Conservation (phyloP, 2,888 invertebrate genomes). For the Philereme vetulata region DNA sequence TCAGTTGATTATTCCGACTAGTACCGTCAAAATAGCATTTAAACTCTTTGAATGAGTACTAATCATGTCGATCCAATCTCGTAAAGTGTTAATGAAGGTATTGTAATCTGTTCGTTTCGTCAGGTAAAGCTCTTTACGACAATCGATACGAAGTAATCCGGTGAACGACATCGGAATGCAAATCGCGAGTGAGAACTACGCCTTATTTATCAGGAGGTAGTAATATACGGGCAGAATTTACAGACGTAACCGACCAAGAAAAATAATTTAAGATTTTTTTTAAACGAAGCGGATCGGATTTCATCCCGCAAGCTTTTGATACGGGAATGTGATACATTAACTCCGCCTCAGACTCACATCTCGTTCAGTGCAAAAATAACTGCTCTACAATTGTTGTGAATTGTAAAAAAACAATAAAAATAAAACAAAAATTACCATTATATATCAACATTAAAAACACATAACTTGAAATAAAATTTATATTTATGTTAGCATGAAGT, state of each 20-base stretch:
- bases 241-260: neutral
- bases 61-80: slow-evolving; percentile 11
- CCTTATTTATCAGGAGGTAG: slow-evolving; percentile 35
- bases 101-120: slow-evolving; percentile 14
- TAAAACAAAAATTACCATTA: too few species aligned
- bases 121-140: slow-evolving; percentile 31
- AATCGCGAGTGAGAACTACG: slow-evolving; percentile 38
- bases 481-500: too few species aligned
- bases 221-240: slow-evolving; percentile 25
- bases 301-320: too few species aligned
- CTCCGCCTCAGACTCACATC: too few species aligned
- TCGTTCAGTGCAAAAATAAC: too few species aligned
- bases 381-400: too few species aligned
- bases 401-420: too few species aligned
- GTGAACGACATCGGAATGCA: slow-evolving; percentile 37
- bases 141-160: slow-evolving; percentile 32
- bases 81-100: slow-evolving; percentile 14
- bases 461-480: too few species aligned
- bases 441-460: too few species aligned
- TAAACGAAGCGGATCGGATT: too few species aligned
- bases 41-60: neutral
- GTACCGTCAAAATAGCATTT: neutral
- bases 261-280: neutral
- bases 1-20: neutral
- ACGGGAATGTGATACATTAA: too few species aligned